Percentiles rank a stretch among this genome's conserved stretches.
Evolutionary conservation across 2,797 vertebrate genomes (phyloP).

Genomic region (Buphagus erythrorhynchus): DNA sequence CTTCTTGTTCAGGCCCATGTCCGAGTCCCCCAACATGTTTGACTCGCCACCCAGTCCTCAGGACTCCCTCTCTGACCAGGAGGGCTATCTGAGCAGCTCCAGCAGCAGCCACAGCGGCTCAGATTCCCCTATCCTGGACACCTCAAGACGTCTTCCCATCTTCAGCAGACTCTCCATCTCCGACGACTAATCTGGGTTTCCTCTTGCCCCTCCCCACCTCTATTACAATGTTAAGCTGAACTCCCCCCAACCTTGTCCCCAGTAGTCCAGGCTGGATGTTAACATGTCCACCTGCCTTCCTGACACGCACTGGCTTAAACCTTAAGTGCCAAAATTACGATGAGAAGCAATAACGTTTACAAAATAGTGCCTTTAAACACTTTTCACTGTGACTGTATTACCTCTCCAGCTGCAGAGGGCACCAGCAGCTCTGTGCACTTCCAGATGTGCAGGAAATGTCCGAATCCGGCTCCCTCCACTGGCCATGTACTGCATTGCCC

Average conservation of each 20-base stretch:
- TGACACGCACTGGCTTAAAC: slow-evolving; percentile 73
- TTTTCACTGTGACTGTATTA: slow-evolving; percentile 84
- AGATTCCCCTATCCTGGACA: slow-evolving; percentile 93
- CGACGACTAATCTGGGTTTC: slow-evolving; percentile 86
- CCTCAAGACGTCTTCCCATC: slow-evolving; percentile 95
- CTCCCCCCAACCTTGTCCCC: not conserved
- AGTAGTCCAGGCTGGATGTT: slow-evolving; percentile 48
- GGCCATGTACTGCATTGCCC: slow-evolving; percentile 67
- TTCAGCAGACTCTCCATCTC: slow-evolving; percentile 99
- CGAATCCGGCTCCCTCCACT: slow-evolving; percentile 76
- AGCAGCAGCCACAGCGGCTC: slow-evolving; percentile 95
- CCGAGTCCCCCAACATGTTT: slow-evolving; percentile 92
- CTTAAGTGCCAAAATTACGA: slow-evolving; percentile 83
- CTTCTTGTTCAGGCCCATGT: slow-evolving; percentile 93
- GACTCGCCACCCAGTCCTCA: slow-evolving; percentile 93
- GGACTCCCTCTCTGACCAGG: slow-evolving; percentile 97
- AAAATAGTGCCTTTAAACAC: slow-evolving; percentile 84
- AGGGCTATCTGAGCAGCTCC: slow-evolving; percentile 97
- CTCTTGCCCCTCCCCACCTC: slow-evolving; percentile 25
- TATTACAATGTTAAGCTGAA: slow-evolving; percentile 79
- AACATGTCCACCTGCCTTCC: slow-evolving; percentile 72
- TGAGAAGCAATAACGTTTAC: slow-evolving; percentile 83
- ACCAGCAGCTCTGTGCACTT: slow-evolving; percentile 79
- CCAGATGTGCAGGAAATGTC: slow-evolving; percentile 72
- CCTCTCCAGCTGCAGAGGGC: slow-evolving; percentile 84